Base-by-base conservation (phyloP, 2,113 vertebrate species). In the Ciconia stormi region DNA sequence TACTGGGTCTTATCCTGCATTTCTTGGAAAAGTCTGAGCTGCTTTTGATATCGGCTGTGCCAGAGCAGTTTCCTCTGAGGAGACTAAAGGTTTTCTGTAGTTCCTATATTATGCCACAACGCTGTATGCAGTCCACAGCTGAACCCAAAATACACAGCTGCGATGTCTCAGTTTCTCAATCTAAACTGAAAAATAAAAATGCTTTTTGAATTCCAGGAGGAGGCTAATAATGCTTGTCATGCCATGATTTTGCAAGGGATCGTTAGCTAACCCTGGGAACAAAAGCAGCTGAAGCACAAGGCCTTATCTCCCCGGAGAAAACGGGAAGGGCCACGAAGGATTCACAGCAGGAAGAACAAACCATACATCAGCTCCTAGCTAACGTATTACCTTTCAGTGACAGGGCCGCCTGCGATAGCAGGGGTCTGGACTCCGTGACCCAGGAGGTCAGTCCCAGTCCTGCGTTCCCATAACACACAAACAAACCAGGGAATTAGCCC, bases 31-130 rank as follows among this genome's bases (percentile, higher is more conserved):
- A 79, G 38, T 38, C 19, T 66, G 56, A 42, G 20, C n/a, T 71
- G 50, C 21, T 91, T 88, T 80, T 74, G 53, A 7, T 49, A 38
- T 2, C 70, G 34, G 16, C 61, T 62, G 34, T 70, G 49, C 49
- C 62, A 77, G 27, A 82, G 34, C 15, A 79, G 19, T 72, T 92
- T n/a, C 29, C 26, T 44, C 23, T 29, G 32, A 67, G 55, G n/a
- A 47, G 4, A 63, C 30, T 47, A 13, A 32, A 61, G 13, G 17
- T 42, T 62, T 66, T 72, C 27, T 79, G 22, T 52, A 56, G 27
- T 18, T 30, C 11, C 4, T 56, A 0, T 46, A 32, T 79, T 52
- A 52, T 79, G 8, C 27, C 38, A n/a, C 22, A 29, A 2, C 0
- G 4, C 36, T 63, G 16, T 11, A 13, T 5, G 16, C 26, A 38